Evolutionary conservation across 2,888 invertebrate species (phyloP), one percentile per base, ranked within the genome.

Genomic region (Sisyra nigra): DNA sequence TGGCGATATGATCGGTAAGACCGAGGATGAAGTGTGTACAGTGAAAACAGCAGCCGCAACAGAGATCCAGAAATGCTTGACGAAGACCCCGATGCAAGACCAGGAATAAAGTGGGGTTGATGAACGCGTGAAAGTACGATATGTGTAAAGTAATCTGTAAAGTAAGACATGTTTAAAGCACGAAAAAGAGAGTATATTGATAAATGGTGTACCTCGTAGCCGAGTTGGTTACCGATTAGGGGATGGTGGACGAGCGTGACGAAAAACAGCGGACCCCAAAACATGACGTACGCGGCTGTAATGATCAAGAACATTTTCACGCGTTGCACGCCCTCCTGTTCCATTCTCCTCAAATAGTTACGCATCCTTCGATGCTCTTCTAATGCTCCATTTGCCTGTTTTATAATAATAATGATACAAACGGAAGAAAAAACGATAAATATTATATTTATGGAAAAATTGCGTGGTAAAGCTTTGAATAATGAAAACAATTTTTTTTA

Each of bases 251-350:
- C 70, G 48, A 88, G 66, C 2, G 87, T 88, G 52, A 88, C 82
- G 51, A 88, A 73, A 65, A 89, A 91, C 48, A 91, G 67, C 10
- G 89, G 91, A 48, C 88, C 87, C 89, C 91, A 91, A 65, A 88
- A 89, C 42, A 88, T 68, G 35, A 87, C 74, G 61, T 88, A 91
- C 19, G 85, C 84, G 1, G 80, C 79, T 1, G 83, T 84, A 57
- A 86, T 82, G 53, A 86, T 80, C 47, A 84, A 72, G 63, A 87
- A 85, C 80, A 86, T 86, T 61, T 85, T 79, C 42, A 87, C 85
- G 45, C 84, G 68, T 51, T 83, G 77, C 40, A 85, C 80, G 1
- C 85, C 85, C 56, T 86, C 85, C 19, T 77, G 66, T 57, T 86
- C 85, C 62, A 85, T 80, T 49, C 83, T 68, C 46, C 77, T 73